Conservation (phyloP, 2,888 invertebrate species). For the Hetaerina titia region DNA sequence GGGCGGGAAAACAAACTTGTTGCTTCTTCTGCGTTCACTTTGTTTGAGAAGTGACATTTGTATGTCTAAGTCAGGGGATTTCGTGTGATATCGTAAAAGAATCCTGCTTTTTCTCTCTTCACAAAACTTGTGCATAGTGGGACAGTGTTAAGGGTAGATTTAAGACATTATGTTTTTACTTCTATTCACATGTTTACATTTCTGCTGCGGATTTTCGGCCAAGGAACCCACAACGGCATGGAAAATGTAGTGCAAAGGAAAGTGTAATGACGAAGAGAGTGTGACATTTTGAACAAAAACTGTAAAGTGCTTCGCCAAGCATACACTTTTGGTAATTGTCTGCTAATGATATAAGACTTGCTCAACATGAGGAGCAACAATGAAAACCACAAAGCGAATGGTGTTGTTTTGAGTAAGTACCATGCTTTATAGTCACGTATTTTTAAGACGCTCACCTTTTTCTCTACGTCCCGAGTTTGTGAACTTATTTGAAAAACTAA, state of each 20-base stretch:
- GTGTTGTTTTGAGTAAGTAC: slow-evolving; percentile 35
- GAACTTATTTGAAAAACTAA: neutral
- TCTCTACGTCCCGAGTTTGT: neutral
- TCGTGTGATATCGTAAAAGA: neutral
- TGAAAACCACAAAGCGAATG: slow-evolving; percentile 61
- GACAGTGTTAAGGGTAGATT: neutral
- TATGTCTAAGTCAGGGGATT: neutral
- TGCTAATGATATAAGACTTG: neutral
- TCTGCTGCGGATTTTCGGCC: neutral
- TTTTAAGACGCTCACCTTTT: neutral
- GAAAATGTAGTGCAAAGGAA: slow-evolving; percentile 24
- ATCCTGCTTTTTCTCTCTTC: neutral
- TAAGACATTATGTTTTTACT: slow-evolving; percentile 8
- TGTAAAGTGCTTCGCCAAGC: neutral
- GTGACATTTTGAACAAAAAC: neutral
- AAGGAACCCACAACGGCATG: slow-evolving; percentile 1
- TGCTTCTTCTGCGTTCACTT: neutral
- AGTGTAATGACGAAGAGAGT: slow-evolving; percentile 43
- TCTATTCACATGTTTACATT: neutral
- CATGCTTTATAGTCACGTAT: neutral
- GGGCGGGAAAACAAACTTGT: slow-evolving; percentile 66
- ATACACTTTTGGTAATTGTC: neutral
- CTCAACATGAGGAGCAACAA: slow-evolving; percentile 57
- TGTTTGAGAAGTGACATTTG: neutral
- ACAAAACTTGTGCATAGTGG: neutral